phyloP scores from a whole-genome alignment of 2,888 invertebrate species.

The Geophilus truncorum region DNA sequence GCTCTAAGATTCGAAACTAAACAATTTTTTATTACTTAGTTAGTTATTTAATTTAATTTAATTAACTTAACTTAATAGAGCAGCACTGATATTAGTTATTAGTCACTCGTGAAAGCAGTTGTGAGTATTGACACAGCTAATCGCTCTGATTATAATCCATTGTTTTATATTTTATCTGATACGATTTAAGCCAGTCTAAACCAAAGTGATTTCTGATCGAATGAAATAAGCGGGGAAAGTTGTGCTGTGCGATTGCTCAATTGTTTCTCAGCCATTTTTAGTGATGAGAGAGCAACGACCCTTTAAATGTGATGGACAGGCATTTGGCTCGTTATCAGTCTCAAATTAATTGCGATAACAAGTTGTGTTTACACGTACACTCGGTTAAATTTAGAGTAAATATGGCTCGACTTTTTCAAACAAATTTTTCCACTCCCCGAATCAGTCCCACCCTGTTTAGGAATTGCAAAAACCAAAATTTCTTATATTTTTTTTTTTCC shows the following conservation, averaged over 20 bases:
- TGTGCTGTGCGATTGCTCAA: neutral
- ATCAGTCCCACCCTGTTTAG: neutral
- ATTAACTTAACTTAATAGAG: too few relatives aligned
- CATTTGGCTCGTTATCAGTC: neutral
- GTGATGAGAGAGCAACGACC: constrained; percentile 2
- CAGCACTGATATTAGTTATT: too few relatives aligned
- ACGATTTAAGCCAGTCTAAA: neutral
- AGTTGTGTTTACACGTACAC: constrained; percentile 12
- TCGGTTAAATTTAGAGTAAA: constrained; percentile 17
- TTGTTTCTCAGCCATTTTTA: constrained; percentile 17
- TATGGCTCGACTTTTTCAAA: neutral
- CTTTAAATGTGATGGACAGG: constrained; percentile 18
- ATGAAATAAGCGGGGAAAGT: neutral
- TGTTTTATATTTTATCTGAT: neutral
- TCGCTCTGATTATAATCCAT: neutral
- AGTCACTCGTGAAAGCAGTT: too few relatives aligned
- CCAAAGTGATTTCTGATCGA: neutral
- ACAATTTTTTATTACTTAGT: too few relatives aligned
- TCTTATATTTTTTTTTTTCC: neutral
- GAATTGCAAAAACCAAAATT: neutral
- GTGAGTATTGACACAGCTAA: neutral
- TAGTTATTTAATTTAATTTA: too few relatives aligned
- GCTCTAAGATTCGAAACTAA: too few relatives aligned
- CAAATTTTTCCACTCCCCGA: neutral
- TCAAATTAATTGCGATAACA: constrained; percentile 17